A percentile compares a stretch with the other conserved stretches of the same genome.
Conservation (phyloP, 2,797 vertebrate genomes). For the Nothura maculosa region DNA sequence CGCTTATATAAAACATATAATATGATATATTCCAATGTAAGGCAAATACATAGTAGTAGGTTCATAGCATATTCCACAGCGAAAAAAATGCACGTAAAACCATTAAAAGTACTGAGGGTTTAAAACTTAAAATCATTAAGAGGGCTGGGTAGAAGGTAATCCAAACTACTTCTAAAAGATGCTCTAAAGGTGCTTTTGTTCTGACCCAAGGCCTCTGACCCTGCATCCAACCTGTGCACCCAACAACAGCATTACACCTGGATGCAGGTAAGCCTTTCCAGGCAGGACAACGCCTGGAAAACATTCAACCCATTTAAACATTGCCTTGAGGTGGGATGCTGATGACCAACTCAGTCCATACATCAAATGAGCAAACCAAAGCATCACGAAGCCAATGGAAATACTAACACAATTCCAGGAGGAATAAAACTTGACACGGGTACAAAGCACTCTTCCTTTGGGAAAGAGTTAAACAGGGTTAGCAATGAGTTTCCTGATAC, state of each 20-base stretch:
- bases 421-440: not conserved
- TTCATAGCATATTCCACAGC: not conserved
- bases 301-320: not conserved
- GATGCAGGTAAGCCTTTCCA: not conserved
- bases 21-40: too few relatives aligned
- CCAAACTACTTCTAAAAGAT: not conserved
- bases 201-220: not conserved
- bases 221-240: not conserved
- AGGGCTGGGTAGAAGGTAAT: not conserved
- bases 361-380: not conserved
- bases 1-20: not conserved
- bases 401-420: not conserved
- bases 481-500: not conserved
- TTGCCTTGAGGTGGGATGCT: not conserved
- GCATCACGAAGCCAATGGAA: not conserved
- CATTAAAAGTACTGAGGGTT: not conserved
- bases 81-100: not conserved
- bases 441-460: not conserved
- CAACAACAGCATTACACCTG: not conserved
- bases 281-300: not conserved
- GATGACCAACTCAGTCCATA: not conserved
- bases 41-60: not conserved
- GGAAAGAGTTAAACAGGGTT: not conserved
- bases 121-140: too few relatives aligned
- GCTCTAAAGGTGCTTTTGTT: not conserved